A percentile compares a stretch with the other conserved stretches of the same genome.
These are phyloP conservation scores for Kobus ellipsiprymnus DNA, from an alignment of 2,113 vertebrate genomes.

Conservation along the genomic window DNA sequence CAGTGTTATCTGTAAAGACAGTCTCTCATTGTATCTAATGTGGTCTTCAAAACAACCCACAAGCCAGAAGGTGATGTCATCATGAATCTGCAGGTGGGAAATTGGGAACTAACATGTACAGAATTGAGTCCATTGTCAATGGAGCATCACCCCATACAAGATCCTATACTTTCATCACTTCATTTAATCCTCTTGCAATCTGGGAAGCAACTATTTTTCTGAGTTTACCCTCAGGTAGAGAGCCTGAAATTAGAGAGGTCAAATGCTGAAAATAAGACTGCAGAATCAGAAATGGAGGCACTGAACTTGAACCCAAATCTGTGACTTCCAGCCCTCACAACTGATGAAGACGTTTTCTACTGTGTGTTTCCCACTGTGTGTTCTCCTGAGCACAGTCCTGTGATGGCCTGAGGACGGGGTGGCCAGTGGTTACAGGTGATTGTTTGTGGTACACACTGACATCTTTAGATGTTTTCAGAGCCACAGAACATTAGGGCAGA, in stretches of 20 bases:
- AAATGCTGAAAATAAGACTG: not conserved
- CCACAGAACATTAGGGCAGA: not conserved
- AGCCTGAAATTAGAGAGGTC: not conserved
- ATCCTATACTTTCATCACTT: not conserved
- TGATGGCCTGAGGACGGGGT: not conserved
- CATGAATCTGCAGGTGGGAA: not conserved
- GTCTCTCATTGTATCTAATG: not conserved
- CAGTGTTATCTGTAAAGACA: not conserved
- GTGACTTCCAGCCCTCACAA: not conserved
- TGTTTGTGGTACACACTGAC: not conserved
- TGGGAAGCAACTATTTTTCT: not conserved
- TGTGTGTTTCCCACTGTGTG: not conserved
- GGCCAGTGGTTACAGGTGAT: rapidly evolving
- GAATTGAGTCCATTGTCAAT: not conserved
- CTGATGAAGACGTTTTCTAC: not conserved
- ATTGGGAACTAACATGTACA: not conserved
- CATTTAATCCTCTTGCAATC: not conserved
- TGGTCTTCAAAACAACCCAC: not conserved
- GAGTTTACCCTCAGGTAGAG: not conserved
- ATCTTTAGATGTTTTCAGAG: not conserved
- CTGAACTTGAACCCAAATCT: not conserved
- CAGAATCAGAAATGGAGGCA: not conserved
- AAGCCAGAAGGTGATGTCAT: not conserved
- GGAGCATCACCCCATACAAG: not conserved
- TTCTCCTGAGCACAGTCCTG: not conserved